A percentile compares a stretch with the other conserved stretches of the same genome.
These are phyloP conservation scores for Aleiodes alternator DNA, from an alignment of 2,888 invertebrate species.

Conservation along the genomic window DNA sequence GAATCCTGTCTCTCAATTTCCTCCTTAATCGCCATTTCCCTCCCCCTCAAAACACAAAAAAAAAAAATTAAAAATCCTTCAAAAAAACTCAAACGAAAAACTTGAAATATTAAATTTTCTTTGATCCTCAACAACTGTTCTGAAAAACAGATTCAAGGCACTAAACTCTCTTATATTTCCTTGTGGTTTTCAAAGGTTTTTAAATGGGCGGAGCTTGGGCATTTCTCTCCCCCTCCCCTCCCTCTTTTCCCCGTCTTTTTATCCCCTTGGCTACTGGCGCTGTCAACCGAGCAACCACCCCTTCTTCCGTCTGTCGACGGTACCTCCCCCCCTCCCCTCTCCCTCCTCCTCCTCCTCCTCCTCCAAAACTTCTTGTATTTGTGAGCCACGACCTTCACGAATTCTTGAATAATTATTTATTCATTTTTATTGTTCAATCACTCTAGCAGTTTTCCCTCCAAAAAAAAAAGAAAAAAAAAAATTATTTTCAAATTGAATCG, in stretches of 20 bases:
- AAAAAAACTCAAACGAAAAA: not conserved
- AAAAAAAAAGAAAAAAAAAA: conserved; percentile 13
- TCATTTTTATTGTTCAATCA: not conserved
- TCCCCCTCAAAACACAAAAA: not conserved
- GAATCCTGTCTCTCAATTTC: conserved; percentile 5
- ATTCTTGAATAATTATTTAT: conserved; percentile 8
- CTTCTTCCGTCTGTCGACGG: conserved; percentile 50
- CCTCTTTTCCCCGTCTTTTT: conserved; percentile 7
- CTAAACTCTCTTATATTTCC: conserved; percentile 6
- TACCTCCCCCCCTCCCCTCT: conserved; percentile 60
- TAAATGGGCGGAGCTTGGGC: conserved; percentile 66
- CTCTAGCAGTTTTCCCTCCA: not conserved
- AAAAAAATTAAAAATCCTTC: not conserved
- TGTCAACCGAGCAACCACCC: conserved; percentile 63
- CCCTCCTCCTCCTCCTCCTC: conserved; percentile 63
- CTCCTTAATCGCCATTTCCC: conserved; percentile 39
- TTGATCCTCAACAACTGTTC: conserved; percentile 21
- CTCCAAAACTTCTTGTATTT: conserved; percentile 51
- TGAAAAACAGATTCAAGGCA: not conserved
- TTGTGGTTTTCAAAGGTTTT: conserved; percentile 49
- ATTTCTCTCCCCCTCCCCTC: conserved; percentile 22
- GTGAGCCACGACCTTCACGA: conserved; percentile 28
- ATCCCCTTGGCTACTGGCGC: conserved; percentile 57
- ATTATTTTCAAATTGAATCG: conserved; percentile 1
- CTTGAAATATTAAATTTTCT: conserved; percentile 8